Conservation (phyloP, 2,888 invertebrate genomes). For the Lucinisca nassula region DNA sequence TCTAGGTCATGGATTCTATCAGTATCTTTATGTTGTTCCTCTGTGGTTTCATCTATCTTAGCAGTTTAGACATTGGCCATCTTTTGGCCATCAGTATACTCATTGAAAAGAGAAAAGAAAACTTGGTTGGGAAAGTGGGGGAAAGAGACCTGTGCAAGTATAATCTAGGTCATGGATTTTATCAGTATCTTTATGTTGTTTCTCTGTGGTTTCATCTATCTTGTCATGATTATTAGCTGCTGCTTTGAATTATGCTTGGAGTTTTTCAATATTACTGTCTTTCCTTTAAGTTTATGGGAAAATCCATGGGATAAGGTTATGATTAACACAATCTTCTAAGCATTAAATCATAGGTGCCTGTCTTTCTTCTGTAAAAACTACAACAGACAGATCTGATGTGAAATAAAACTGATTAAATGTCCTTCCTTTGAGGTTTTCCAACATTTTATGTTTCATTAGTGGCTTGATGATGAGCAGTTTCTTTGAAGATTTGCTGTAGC, state of each 20-base stretch:
- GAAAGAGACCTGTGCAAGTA: too few species aligned
- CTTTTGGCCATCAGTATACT: too few species aligned
- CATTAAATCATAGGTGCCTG: constrained; percentile 13
- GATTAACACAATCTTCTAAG: constrained; percentile 6
- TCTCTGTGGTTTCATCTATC: too few species aligned
- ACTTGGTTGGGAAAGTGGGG: too few species aligned
- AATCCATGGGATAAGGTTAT: not conserved
- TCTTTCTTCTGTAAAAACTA: not conserved
- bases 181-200: too few species aligned
- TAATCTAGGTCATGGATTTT: too few species aligned
- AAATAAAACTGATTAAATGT: not conserved
- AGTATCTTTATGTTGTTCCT: too few species aligned
- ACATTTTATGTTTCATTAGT: constrained; percentile 1
- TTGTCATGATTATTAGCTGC: not conserved
- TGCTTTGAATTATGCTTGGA: not conserved
- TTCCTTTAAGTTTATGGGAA: not conserved
- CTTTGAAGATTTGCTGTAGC: not conserved
- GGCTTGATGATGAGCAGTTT: not conserved
- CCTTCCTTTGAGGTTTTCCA: not conserved
- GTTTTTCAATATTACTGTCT: not conserved
- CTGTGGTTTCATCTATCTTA: too few species aligned
- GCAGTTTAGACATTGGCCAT: too few species aligned
- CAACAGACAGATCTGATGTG: not conserved
- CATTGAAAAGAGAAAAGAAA: too few species aligned
- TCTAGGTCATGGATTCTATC: too few species aligned